phyloP scores from a whole-genome alignment of 2,113 vertebrate genomes.

The Petromus typicus region DNA sequence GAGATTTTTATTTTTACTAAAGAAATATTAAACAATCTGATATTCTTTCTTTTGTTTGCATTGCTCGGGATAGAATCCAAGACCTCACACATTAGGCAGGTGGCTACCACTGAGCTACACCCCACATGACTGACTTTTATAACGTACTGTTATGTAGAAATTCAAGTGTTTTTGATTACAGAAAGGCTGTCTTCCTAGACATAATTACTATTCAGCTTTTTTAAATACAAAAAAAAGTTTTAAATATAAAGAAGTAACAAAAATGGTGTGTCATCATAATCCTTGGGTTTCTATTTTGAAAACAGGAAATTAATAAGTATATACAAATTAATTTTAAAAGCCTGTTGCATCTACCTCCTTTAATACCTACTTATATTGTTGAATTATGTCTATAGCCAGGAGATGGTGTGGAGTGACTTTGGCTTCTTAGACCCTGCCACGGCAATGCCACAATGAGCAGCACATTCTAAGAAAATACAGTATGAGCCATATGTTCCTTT shows the following conservation, averaged over 20 bases:
- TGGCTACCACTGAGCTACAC: not conserved
- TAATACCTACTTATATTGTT: not conserved
- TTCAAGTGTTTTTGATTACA: not conserved
- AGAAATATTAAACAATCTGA: conserved; percentile 8
- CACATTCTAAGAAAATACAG: not conserved
- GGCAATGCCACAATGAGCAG: not conserved
- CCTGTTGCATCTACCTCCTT: not conserved
- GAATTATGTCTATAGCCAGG: not conserved
- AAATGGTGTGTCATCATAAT: not conserved
- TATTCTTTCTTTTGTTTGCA: not conserved
- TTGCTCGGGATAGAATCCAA: not conserved
- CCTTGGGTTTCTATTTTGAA: not conserved
- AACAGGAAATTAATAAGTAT: not conserved
- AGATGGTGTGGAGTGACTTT: not conserved
- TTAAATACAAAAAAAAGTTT: conserved; percentile 1
- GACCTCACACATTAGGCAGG: not conserved
- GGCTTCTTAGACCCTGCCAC: not conserved
- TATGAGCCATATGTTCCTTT: not conserved
- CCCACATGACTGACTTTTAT: not conserved
- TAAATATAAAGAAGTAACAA: not conserved
- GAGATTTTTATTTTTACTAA: conserved; percentile 27
- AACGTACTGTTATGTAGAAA: conserved; percentile 1
- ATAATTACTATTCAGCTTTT: not conserved
- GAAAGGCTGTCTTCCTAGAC: not conserved
- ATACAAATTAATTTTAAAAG: not conserved